These are phyloP conservation scores for Patiria miniata DNA, from an alignment of 35 echinoderm and acorn worm genomes.

Conservation along the genomic window DNA sequence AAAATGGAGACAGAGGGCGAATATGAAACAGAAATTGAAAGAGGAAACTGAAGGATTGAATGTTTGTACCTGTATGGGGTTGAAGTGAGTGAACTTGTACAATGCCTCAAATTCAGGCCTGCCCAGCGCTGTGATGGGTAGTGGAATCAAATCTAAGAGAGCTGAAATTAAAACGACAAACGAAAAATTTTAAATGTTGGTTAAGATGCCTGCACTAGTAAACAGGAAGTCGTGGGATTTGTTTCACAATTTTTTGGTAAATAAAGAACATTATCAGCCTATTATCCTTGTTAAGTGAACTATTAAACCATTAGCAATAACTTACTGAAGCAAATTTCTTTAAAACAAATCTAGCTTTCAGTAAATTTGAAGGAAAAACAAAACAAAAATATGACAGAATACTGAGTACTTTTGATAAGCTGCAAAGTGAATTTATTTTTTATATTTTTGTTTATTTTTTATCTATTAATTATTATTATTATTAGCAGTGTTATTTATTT, in stretches of 20 bases:
- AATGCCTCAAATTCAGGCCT: constrained; percentile 79
- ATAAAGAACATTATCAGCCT: too few species aligned
- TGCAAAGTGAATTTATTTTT: too few species aligned
- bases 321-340: too few species aligned
- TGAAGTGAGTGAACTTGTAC: constrained; percentile 90
- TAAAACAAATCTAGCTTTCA: too few species aligned
- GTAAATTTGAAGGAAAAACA: too few species aligned
- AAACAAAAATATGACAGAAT: too few species aligned
- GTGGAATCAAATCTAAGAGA: constrained; percentile 74
- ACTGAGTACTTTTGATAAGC: too few species aligned
- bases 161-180: constrained; percentile 38
- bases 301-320: too few species aligned
- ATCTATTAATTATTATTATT: too few species aligned
- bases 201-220: background rate
- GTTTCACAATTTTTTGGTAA: constrained; percentile 79
- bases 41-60: background rate
- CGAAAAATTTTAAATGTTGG: background rate
- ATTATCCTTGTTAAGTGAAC: too few species aligned
- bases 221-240: constrained; percentile 34
- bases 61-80: constrained; percentile 78
- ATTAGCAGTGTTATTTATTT: too few species aligned
- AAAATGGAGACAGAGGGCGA: background rate
- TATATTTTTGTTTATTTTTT: too few species aligned
- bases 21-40: background rate
- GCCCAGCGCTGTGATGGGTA: constrained; percentile 80